Percentiles rank a stretch among this genome's conserved stretches.
Conservation (phyloP, 2,888 invertebrate genomes). For the Pristionchus entomophagus region DNA sequence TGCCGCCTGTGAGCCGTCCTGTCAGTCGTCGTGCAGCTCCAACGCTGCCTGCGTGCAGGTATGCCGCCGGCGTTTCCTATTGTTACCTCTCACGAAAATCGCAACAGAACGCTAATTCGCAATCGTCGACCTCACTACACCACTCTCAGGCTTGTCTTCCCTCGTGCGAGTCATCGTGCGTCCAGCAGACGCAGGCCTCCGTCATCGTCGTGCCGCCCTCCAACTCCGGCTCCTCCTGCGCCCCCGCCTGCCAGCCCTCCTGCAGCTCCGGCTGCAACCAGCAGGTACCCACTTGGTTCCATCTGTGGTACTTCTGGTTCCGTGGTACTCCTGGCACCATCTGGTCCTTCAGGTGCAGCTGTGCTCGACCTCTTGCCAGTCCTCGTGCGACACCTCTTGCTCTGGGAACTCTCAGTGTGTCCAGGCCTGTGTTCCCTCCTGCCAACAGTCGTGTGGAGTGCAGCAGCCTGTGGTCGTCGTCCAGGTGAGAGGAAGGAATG, state of each 20-base stretch:
- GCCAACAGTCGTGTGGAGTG: constrained; percentile 50
- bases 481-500: constrained; percentile 28
- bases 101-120: not conserved
- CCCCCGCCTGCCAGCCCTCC: constrained; percentile 48
- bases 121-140: not conserved
- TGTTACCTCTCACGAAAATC: not conserved
- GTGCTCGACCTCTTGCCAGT: constrained; percentile 53
- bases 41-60: constrained; percentile 69
- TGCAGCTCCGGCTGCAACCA: constrained; percentile 50
- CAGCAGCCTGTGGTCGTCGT: constrained; percentile 51
- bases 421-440: constrained; percentile 49
- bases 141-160: constrained; percentile 67
- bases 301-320: not conserved
- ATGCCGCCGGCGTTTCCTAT: not conserved
- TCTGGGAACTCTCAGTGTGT: constrained; percentile 48
- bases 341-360: constrained; percentile 17
- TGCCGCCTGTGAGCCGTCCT: constrained; percentile 65
- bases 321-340: not conserved
- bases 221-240: constrained; percentile 45
- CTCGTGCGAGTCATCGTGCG: constrained; percentile 68
- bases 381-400: constrained; percentile 54
- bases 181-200: constrained; percentile 57
- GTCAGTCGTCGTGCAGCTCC: constrained; percentile 65
- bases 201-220: constrained; percentile 53
- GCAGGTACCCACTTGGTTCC: constrained; percentile 30